Percentiles rank a stretch among this genome's conserved stretches.
Conservation (phyloP, 2,113 vertebrate genomes). For the Caretta caretta region DNA sequence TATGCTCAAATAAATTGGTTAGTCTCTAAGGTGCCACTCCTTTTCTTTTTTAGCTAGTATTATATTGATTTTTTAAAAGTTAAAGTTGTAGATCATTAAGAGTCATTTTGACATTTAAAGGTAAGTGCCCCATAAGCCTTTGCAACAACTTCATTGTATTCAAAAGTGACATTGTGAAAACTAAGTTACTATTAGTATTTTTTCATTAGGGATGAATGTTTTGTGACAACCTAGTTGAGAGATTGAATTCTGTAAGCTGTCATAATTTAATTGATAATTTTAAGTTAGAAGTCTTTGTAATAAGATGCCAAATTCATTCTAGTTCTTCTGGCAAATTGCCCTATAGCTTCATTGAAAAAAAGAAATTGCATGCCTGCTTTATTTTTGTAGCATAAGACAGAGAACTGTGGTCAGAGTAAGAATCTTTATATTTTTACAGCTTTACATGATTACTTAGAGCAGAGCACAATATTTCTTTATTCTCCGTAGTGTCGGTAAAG, state of each 20-base stretch:
- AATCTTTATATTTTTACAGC: background rate
- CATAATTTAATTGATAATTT: background rate
- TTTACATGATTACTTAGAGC: background rate
- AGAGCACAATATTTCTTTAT: background rate
- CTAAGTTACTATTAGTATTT: background rate
- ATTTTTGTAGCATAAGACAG: background rate
- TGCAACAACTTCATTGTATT: background rate
- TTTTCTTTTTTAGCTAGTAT: background rate
- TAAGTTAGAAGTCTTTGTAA: background rate
- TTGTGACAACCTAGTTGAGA: background rate
- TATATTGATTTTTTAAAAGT: background rate
- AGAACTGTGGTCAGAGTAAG: background rate
- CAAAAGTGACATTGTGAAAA: background rate
- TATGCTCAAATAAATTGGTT: too few relatives aligned
- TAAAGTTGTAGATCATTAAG: background rate
- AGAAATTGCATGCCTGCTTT: background rate
- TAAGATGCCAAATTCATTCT: background rate
- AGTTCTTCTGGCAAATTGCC: background rate
- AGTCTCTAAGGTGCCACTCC: too few relatives aligned
- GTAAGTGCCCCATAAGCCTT: background rate
- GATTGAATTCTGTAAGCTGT: background rate
- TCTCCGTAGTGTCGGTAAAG: background rate
- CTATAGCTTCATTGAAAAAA: background rate
- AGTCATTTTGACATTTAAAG: background rate
- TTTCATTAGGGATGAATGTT: background rate